Evolutionary conservation across 1,140 invertebrate genomes (phyloP), one percentile per base, ranked within the genome.

Genomic region (Pantala flavescens): DNA sequence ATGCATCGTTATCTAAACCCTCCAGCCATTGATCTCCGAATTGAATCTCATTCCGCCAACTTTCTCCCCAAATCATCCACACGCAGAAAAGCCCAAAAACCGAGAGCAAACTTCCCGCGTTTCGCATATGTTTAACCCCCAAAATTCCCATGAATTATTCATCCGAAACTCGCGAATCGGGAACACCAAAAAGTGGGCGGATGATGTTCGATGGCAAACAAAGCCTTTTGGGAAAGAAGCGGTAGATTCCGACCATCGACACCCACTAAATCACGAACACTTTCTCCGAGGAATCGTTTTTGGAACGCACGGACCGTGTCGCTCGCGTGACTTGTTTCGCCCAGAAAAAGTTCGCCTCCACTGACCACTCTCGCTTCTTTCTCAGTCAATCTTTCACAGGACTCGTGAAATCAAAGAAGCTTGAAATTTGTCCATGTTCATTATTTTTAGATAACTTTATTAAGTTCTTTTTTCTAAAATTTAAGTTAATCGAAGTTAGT

Each of bases 61-160:
- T 36, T 36, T 36, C 28, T 9, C 28, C 9, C 28, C 3, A 36
- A 5, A 36, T 36, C 28, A 36, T 36, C 28, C 28, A 36, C 28
- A 36, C 28, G 9, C 28, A 36, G 3, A 36, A 36, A 36, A 36
- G 3, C 28, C 28, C 9, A 9, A 2, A 36, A 36, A 36, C 28
- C 28, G 28, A 36, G 9, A 36, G 28, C 28, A 36, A 63, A 21
- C n/a, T 63, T 63, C 49, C 49, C 12, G 49, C 16, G n/a, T 63
- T 63, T 63, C 49, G 49, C 49, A 63, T 63, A 63, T 63, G 49
- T 63, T 63, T 16, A 63, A 63, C 49, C 12, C 49, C 49, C 3
- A 63, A 63, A 63, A 7, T 63, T 63, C 49, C 49, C 49, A 63
- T 63, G 49, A 63, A 63, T 63, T 63, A 63, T 63, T 63, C 49